A percentile compares a stretch with the other conserved stretches of the same genome.
phyloP scores from a whole-genome alignment of 2,113 vertebrate genomes.

The Mixornis gularis region DNA sequence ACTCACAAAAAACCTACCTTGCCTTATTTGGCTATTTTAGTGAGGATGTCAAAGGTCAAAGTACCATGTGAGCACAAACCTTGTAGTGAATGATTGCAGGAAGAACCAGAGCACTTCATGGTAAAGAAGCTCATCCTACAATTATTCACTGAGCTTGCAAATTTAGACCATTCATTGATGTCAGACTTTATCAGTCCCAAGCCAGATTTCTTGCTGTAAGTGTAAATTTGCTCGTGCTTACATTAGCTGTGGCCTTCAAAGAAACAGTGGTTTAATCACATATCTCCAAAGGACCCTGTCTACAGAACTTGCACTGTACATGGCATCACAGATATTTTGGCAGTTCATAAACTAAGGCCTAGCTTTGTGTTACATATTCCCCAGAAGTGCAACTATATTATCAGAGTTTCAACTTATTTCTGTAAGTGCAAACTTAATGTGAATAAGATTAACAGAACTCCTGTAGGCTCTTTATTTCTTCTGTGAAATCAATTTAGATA shows the following conservation, averaged over 20 bases:
- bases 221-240: not conserved
- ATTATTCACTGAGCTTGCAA: not conserved
- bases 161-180: not conserved
- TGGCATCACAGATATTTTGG: not conserved
- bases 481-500: not conserved
- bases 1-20: constrained; percentile 12
- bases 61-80: constrained; percentile 25
- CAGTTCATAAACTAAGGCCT: not conserved
- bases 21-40: constrained; percentile 35
- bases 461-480: not conserved
- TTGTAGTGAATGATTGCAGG: constrained; percentile 47
- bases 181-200: not conserved
- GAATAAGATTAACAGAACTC: not conserved
- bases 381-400: not conserved
- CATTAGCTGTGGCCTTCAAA: not conserved
- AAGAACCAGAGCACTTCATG: not conserved
- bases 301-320: not conserved
- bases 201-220: not conserved
- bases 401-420: not conserved
- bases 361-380: not conserved
- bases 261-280: not conserved
- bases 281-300: not conserved
- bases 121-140: not conserved
- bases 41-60: constrained; percentile 48
- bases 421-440: not conserved